Conservation (phyloP, 2,888 invertebrate genomes). For the Heteromurus nitidus region DNA sequence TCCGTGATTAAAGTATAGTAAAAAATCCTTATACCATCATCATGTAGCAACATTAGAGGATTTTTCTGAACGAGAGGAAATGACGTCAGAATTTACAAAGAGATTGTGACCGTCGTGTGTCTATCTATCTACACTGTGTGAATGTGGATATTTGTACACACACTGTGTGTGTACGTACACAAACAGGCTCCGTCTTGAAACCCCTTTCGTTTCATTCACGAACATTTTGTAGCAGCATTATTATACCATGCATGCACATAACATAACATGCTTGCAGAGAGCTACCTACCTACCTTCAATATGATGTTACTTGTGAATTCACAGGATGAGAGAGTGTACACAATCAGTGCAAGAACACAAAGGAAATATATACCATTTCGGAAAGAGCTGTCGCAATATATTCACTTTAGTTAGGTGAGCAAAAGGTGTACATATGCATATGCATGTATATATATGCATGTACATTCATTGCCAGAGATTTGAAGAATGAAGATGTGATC, state of each 20-base stretch:
- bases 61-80: conserved; percentile 60
- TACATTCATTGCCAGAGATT: not conserved
- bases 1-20: no score
- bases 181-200: not conserved
- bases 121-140: not conserved
- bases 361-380: no score
- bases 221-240: no score
- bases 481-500: not conserved
- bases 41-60: not conserved
- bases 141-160: not conserved
- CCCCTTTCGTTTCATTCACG: no score
- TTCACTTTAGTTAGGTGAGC: not conserved
- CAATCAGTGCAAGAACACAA: no score
- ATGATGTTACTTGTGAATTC: no score
- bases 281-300: no score
- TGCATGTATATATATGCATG: not conserved
- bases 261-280: no score
- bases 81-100: conserved; percentile 57
- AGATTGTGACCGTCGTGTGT: not conserved
- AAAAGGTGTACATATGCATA: not conserved
- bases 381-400: not conserved
- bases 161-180: not conserved
- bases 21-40: not conserved
- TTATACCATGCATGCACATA: no score
- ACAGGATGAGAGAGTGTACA: no score